These are phyloP conservation scores for Agraylea sexmaculata DNA, from an alignment of 1,140 invertebrate species.

Conservation along the genomic window DNA sequence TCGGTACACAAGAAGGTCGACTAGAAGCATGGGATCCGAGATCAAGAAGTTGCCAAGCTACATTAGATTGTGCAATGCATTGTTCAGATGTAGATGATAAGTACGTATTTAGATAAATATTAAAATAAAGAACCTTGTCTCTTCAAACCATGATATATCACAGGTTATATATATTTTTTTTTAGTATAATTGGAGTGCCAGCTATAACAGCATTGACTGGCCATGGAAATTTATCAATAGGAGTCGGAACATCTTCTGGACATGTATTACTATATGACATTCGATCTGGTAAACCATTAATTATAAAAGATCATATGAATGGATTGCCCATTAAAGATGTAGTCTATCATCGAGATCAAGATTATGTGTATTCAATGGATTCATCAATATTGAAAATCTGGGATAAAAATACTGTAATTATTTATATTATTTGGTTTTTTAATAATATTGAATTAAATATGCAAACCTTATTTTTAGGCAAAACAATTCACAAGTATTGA, in stretches of 20 bases:
- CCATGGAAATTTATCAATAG: conserved; percentile 73
- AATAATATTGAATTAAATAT: background rate
- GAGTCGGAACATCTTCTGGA: conserved; percentile 85
- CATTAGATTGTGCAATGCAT: conserved; percentile 76
- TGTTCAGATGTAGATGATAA: conserved; percentile 46
- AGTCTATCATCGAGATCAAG: conserved; percentile 70
- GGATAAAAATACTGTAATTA: conserved; percentile 75
- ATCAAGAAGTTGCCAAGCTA: conserved; percentile 57
- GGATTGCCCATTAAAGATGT: conserved; percentile 83
- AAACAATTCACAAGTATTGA: conserved; percentile 91
- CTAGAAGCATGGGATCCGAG: conserved; percentile 96
- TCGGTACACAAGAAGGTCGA: conserved; percentile 84
- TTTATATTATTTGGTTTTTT: background rate
- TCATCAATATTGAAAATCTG: conserved; percentile 87
- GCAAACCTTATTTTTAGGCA: conserved; percentile 51
- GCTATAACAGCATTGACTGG: conserved; percentile 71
- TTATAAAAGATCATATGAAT: conserved; percentile 93
- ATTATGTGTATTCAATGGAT: conserved; percentile 88
- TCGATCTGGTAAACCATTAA: conserved; percentile 75
- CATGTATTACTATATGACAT: conserved; percentile 94
- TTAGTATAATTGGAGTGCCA: conserved; percentile 53
- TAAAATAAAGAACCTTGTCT: background rate
- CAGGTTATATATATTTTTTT: conserved; percentile 21
- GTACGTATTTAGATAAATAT: conserved; percentile 36
- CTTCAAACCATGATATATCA: background rate